phyloP scores from a whole-genome alignment of 2,113 vertebrate genomes.

The Petroica traversi region DNA sequence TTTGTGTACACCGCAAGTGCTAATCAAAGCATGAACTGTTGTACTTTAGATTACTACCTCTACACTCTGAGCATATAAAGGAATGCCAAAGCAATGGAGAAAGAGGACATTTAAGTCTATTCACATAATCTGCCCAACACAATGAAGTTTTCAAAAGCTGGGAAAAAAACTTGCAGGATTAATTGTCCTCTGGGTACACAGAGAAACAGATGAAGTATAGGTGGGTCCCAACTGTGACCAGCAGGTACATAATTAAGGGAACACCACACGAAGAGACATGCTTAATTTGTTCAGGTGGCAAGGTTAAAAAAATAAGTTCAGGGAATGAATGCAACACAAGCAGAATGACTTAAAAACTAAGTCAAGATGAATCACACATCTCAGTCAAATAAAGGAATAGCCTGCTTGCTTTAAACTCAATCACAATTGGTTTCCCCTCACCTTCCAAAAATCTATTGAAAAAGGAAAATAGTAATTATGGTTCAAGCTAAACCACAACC shows the following conservation, averaged over 20 bases:
- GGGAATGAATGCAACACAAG: not conserved
- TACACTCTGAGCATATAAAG: not conserved
- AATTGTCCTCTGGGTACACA: not conserved
- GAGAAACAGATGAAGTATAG: not conserved
- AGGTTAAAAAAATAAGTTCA: not conserved
- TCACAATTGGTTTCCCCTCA: not conserved
- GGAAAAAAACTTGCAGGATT: not conserved
- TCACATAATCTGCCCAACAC: not conserved
- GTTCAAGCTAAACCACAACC: not conserved
- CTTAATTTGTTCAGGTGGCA: not conserved
- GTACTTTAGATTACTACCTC: not conserved
- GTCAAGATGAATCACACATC: not conserved
- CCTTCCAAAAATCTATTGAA: not conserved
- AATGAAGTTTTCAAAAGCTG: not conserved
- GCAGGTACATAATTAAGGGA: not conserved
- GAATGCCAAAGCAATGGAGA: not conserved
- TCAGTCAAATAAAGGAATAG: not conserved
- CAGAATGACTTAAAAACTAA: not conserved
- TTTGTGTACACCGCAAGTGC: not conserved
- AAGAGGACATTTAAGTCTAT: not conserved
- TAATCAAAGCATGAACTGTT: not conserved
- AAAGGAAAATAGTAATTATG: not conserved
- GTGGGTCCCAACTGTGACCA: not conserved
- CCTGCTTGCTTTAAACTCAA: not conserved
- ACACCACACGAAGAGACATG: fast-evolving